Conservation (phyloP, 2,113 vertebrate species). For the Myodes glareolus region DNA sequence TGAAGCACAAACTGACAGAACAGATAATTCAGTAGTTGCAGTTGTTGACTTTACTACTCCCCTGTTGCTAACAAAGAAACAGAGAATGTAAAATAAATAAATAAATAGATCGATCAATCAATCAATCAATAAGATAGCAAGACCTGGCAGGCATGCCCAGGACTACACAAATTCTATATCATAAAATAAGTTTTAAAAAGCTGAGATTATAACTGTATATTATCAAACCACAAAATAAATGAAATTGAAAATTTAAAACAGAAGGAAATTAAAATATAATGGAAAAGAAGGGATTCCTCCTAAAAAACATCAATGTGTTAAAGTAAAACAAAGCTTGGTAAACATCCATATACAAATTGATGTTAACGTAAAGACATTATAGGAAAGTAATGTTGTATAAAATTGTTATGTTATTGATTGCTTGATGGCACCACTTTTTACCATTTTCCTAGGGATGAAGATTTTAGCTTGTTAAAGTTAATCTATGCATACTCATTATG, state of each 20-base stretch:
- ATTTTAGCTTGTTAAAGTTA: slow-evolving; percentile 19
- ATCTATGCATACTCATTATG: neutral
- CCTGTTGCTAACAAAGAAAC: neutral
- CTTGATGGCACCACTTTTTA: neutral
- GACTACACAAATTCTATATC: neutral
- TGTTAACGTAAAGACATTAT: neutral
- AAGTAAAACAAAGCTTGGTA: slow-evolving; percentile 17
- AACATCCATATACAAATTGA: neutral
- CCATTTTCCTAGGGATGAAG: neutral
- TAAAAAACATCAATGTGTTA: neutral
- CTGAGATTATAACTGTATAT: neutral
- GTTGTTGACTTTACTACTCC: neutral
- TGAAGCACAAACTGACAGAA: neutral
- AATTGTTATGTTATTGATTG: neutral
- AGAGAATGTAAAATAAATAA: neutral
- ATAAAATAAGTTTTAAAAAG: neutral
- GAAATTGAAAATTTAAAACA: neutral
- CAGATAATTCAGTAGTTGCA: neutral
- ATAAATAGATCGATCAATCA: too few relatives aligned
- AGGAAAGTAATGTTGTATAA: neutral
- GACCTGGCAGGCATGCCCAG: neutral
- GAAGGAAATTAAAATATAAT: neutral
- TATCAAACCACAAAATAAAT: neutral
- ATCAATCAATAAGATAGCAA: neutral
- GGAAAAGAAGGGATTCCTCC: neutral